phyloP scores from a whole-genome alignment of 2,797 vertebrate genomes.

The Lateolabrax maculatus region DNA sequence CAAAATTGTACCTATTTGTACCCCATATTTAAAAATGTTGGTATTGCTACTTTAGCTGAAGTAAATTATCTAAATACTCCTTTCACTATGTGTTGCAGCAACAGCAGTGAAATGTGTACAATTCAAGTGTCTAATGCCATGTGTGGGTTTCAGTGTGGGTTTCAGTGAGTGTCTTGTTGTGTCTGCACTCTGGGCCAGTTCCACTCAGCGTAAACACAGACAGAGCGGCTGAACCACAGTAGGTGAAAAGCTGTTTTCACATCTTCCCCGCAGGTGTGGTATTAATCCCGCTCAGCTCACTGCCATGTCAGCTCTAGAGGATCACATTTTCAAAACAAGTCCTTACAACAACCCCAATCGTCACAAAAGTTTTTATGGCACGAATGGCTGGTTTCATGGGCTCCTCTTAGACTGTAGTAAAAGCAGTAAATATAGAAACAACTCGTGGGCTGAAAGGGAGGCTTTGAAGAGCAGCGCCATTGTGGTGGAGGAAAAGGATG shows the following conservation, averaged over 20 bases:
- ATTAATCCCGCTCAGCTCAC: conserved; percentile 21
- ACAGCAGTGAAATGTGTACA: conserved; percentile 12
- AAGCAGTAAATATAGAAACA: conserved; percentile 74
- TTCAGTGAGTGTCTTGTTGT: conserved; percentile 57
- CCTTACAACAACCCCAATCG: conserved; percentile 32
- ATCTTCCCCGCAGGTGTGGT: conserved; percentile 53
- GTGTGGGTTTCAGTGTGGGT: conserved; percentile 28
- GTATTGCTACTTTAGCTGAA: not conserved
- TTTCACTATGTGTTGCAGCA: conserved; percentile 14
- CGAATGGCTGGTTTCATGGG: conserved; percentile 54
- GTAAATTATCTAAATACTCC: conserved; percentile 20
- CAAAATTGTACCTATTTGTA: not conserved
- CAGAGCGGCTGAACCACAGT: conserved; percentile 61
- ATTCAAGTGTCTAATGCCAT: conserved; percentile 31
- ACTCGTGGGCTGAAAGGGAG: conserved; percentile 33
- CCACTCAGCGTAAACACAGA: conserved; percentile 74
- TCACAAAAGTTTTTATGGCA: conserved; percentile 63
- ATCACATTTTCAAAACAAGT: conserved; percentile 65
- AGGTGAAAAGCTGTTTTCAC: conserved; percentile 54
- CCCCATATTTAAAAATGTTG: too few relatives aligned
- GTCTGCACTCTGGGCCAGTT: conserved; percentile 55
- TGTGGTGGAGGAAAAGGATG: conserved; percentile 58
- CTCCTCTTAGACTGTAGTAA: conserved; percentile 70
- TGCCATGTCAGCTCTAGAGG: conserved; percentile 2
- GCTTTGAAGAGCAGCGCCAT: conserved; percentile 56